Conservation (phyloP, 2,113 vertebrate genomes). For the Apodemus sylvaticus region DNA sequence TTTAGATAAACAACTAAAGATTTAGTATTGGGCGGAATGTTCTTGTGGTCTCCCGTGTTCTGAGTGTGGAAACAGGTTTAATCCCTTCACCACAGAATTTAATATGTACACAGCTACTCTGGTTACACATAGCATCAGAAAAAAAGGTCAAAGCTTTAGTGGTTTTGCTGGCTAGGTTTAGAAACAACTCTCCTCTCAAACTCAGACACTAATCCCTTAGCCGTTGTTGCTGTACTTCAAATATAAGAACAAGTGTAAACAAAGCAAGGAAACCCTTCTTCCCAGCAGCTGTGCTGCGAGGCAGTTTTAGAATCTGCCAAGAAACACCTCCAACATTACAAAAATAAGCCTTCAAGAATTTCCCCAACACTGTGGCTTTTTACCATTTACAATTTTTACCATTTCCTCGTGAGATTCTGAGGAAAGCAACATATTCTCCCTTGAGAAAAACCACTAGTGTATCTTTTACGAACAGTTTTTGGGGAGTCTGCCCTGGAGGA, state of each 20-base stretch:
- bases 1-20: neutral
- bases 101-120: neutral
- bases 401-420: neutral
- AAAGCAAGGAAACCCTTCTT: neutral
- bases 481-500: neutral
- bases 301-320: neutral
- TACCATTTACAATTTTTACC: neutral
- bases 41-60: neutral
- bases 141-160: neutral
- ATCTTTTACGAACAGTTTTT: neutral
- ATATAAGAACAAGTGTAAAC: neutral
- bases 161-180: neutral
- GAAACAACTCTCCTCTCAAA: neutral
- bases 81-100: neutral
- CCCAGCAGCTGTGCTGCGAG: no score
- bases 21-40: neutral
- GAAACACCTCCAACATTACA: neutral
- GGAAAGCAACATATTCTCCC: neutral
- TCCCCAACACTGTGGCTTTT: neutral
- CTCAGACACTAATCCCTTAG: neutral
- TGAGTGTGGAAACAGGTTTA: neutral
- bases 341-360: conserved; percentile 16
- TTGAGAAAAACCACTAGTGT: neutral
- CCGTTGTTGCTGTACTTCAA: neutral
- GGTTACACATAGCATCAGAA: neutral